Evolutionary conservation across 2,888 invertebrate genomes (phyloP), one percentile per base, ranked within the genome.

Genomic region (Agrotis clavis): DNA sequence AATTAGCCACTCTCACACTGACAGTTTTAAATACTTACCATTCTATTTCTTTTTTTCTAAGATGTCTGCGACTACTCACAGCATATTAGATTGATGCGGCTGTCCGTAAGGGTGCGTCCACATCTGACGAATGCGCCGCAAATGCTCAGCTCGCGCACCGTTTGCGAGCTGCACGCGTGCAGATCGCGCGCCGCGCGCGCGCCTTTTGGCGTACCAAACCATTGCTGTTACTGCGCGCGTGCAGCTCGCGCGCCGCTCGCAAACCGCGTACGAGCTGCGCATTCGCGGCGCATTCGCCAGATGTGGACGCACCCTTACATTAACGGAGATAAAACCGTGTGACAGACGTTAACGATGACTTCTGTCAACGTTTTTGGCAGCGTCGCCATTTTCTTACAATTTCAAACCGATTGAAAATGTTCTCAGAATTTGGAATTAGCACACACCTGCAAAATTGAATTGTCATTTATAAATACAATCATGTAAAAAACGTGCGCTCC

Each of bases 361-460:
- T 50, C 2, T 57, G 56, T 30, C 73, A 57, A n/a, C 30, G 7
- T 45, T 71, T 50, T 73, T 72, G 74, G 72, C 65, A 72, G n/a
- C n/a, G 30, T n/a, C 30, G 9, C 5, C 48, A 72, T 54, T 3
- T 4, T 25, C 0, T 5, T 16, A 30, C 18, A 14, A 48, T 19
- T 53, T 9, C 41, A 48, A 72, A 50, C 35, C 25, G 19, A 48
- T 48, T 56, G 16, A 41, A 51, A 72, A 41, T 4, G 19, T 45
- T 72, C 11, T 25, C 4, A 48, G 14, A 41, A 35, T 41, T 35
- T 14, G 25, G 14, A 70, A 30, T 18, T 59, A 51, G 35, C 11
- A n/a, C 45, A 25, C 25, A 56, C 30, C 0, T 54, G 25, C 41
- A 41, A 35, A 35, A 56, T 4, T 4, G 9, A 9, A 18, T 18